Evolutionary conservation across 2,113 vertebrate species (phyloP).

Genomic region (Cryptomyrus ogoouensis): DNA sequence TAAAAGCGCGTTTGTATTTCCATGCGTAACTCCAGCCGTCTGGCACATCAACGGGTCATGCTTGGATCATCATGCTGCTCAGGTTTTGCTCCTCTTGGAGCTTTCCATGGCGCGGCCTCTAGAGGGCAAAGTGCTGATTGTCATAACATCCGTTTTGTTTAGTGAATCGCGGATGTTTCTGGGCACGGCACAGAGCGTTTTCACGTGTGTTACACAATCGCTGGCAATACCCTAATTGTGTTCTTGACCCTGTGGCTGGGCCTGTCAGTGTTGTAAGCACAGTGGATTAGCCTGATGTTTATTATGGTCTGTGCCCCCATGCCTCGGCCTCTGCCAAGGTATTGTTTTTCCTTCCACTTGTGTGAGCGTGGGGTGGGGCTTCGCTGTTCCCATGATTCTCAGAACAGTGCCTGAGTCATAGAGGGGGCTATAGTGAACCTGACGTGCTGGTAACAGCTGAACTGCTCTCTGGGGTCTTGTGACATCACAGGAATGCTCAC

Average conservation of each 20-base stretch:
- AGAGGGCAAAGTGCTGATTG: not conserved
- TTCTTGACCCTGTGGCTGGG: slow-evolving; percentile 12
- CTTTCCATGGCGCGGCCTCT: not conserved
- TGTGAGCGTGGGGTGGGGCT: slow-evolving; percentile 36
- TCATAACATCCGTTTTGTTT: not conserved
- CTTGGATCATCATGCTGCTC: not conserved
- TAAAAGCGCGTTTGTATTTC: not conserved
- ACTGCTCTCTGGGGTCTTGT: slow-evolving; percentile 30
- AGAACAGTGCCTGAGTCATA: slow-evolving; percentile 31
- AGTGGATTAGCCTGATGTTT: slow-evolving; percentile 8
- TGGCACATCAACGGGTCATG: not conserved
- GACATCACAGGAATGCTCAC: slow-evolving; percentile 30
- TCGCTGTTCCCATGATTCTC: slow-evolving; percentile 39
- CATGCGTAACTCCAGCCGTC: not conserved
- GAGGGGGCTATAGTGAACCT: slow-evolving; percentile 11
- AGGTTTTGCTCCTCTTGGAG: not conserved
- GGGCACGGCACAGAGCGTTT: not conserved
- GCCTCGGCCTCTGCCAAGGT: slow-evolving; percentile 28
- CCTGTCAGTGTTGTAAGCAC: slow-evolving; percentile 20
- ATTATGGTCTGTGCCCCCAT: slow-evolving; percentile 8
- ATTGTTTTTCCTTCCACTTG: slow-evolving; percentile 44
- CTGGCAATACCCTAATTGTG: slow-evolving; percentile 2
- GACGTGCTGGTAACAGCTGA: slow-evolving; percentile 47
- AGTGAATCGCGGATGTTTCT: not conserved
- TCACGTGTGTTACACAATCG: not conserved